A percentile compares a stretch with the other conserved stretches of the same genome.
Evolutionary conservation across 2,888 invertebrate species (phyloP).

Genomic region (Deroplatys truncata): DNA sequence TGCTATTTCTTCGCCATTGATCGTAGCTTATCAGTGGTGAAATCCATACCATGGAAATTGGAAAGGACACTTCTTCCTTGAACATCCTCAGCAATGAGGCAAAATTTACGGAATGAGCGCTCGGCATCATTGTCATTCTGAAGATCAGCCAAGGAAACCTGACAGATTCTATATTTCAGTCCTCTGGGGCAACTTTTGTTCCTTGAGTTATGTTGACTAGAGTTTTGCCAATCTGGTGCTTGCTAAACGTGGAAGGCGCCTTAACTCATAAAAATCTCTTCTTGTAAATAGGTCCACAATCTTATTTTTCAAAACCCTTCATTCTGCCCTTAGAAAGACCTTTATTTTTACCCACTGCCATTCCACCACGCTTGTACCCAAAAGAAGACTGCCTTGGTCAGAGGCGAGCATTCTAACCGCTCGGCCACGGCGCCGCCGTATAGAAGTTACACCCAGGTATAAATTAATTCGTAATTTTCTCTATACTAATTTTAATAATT

Average conservation of each 20-base stretch:
- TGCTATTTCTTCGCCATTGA: constrained; percentile 99
- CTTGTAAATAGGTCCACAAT: constrained; percentile 98
- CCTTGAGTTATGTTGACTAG: constrained; percentile 97
- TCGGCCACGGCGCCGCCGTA: too few relatives aligned
- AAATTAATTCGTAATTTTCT: too few relatives aligned
- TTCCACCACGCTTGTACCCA: constrained; percentile 37
- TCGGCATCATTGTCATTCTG: constrained; percentile 95
- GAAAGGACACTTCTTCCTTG: constrained; percentile 91
- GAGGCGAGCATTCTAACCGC: too few relatives aligned
- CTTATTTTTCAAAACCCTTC: constrained; percentile 99
- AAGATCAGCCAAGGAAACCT: constrained; percentile 95
- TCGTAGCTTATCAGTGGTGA: constrained; percentile 97
- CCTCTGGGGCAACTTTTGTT: constrained; percentile 95
- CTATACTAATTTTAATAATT: too few relatives aligned
- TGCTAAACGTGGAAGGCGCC: constrained; percentile 96
- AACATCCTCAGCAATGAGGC: constrained; percentile 95
- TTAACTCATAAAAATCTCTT: constrained; percentile 99
- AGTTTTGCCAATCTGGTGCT: constrained; percentile 96
- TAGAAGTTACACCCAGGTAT: too few relatives aligned
- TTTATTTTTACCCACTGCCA: constrained; percentile 94
- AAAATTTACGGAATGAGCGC: constrained; percentile 97
- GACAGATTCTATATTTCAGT: constrained; percentile 95
- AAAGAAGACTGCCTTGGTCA: too few relatives aligned
- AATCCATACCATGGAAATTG: constrained; percentile 99
- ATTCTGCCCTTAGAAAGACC: constrained; percentile 98